Base-by-base conservation (phyloP, 2,888 invertebrate species). In the Amiota minor region DNA sequence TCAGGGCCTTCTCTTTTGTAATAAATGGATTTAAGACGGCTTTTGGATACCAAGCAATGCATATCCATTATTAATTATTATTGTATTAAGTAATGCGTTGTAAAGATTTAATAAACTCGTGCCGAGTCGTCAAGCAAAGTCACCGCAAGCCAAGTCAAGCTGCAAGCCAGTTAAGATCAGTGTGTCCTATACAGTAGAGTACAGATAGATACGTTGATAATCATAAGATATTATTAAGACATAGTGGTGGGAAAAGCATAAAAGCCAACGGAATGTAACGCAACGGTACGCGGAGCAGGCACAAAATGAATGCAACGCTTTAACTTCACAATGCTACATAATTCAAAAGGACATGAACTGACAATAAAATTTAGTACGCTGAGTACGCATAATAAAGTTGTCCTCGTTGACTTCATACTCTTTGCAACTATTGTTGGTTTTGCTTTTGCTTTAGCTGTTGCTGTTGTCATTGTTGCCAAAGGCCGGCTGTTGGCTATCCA, bases 281-380 rank as follows among this genome's bases (percentile, higher is more conserved):
- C 35, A 35, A 35, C 35, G 35, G 6, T 10, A 59, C 10, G 16
- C 18, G 16, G 59, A 18, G 59, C 59, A 68, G 53, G 67, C 67
- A 68, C 23, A 23, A 68, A 68, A 53, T 68, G 50, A 68, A 68
- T 53, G 67, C 67, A 20, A 23, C 67, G 23, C 50, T 16, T 18
- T 16, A 11, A 59, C 20, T 59, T 35, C 35, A 56, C 56, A 71
- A 53, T 79, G 81, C 82, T 86, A 87, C 83, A 89, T 88, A 87
- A 89, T 87, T 88, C 82, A 88, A 80, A 79, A 82, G 82, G 86
- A 89, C 88, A 89, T 85, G 84, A 85, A 89, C 88, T 86, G 87
- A 89, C 87, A 88, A 89, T 89, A 89, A 89, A 88, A 88, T 89
- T 88, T 88, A 89, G 85, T 88, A 85, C 67, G 67, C 87, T 87